Evolutionary conservation across 2,888 invertebrate genomes (phyloP).

Genomic region (Perizoma flavofasciatum): DNA sequence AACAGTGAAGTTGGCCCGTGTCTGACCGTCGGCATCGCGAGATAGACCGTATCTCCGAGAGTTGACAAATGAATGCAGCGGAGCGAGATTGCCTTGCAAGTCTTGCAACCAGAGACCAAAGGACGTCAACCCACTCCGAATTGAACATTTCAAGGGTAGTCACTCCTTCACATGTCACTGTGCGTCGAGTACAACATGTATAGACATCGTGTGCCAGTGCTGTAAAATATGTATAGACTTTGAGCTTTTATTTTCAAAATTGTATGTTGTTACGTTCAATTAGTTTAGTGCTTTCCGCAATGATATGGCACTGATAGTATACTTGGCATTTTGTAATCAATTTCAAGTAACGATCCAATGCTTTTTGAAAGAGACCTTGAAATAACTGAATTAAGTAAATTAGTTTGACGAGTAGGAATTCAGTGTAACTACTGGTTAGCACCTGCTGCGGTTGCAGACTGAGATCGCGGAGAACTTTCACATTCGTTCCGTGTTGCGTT

Average conservation of each 20-base stretch:
- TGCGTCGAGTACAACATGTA: slow-evolving; percentile 55
- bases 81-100: slow-evolving; percentile 67
- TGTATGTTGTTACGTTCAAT: slow-evolving; percentile 44
- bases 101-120: slow-evolving; percentile 66
- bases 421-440: slow-evolving; percentile 64
- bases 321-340: slow-evolving; percentile 9
- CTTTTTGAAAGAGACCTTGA: slow-evolving; percentile 39
- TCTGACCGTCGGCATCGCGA: slow-evolving; percentile 68
- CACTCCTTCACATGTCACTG: slow-evolving; percentile 48
- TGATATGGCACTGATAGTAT: slow-evolving; percentile 1
- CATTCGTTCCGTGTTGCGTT: slow-evolving; percentile 76
- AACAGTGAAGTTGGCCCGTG: slow-evolving; percentile 73
- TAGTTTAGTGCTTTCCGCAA: slow-evolving; percentile 36
- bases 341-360: slow-evolving; percentile 38
- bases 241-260: slow-evolving; percentile 22
- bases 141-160: slow-evolving; percentile 72
- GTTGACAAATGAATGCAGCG: slow-evolving; percentile 65
- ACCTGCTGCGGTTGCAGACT: slow-evolving; percentile 65
- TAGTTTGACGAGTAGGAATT: slow-evolving; percentile 25
- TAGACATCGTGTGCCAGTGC: slow-evolving; percentile 50
- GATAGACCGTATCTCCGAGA: slow-evolving; percentile 68
- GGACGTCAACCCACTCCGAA: slow-evolving; percentile 63
- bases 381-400: slow-evolving; percentile 20
- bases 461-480: slow-evolving; percentile 76
- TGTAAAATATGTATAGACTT: slow-evolving; percentile 45